A percentile compares a stretch with the other conserved stretches of the same genome.
Conservation (phyloP, 1,140 invertebrate species). For the Cydia pomonella region DNA sequence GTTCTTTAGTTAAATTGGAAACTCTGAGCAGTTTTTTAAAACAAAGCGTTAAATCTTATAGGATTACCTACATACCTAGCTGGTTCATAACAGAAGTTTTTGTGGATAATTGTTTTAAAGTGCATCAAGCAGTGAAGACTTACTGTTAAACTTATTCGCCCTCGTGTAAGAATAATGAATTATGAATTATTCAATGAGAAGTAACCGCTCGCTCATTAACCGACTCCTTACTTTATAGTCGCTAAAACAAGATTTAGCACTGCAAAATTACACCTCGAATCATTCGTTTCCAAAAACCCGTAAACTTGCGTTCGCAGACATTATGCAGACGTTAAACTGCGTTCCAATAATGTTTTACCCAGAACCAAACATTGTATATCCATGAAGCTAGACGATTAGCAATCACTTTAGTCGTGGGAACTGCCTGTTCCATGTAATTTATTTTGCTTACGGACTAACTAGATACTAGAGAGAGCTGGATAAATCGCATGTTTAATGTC, state of each 20-base stretch:
- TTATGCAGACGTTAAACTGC: conserved; percentile 30
- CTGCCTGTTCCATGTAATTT: background rate
- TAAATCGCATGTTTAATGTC: background rate
- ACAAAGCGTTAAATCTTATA: too few relatives aligned
- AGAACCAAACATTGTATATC: conserved; percentile 9
- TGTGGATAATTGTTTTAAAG: too few relatives aligned
- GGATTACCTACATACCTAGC: too few relatives aligned
- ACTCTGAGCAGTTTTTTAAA: too few relatives aligned
- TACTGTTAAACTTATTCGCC: too few relatives aligned
- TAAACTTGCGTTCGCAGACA: conserved; percentile 15
- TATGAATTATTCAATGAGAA: background rate
- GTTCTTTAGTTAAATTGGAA: too few relatives aligned
- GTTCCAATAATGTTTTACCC: conserved; percentile 22
- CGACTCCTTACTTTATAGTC: conserved; percentile 15
- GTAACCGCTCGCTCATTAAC: background rate
- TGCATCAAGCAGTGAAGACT: too few relatives aligned
- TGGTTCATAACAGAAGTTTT: too few relatives aligned
- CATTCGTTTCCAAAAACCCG: conserved; percentile 18
- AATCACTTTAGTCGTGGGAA: background rate
- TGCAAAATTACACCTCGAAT: conserved; percentile 28
- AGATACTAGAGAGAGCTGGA: background rate
- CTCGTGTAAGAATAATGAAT: too few relatives aligned
- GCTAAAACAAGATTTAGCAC: conserved; percentile 28
- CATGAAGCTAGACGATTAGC: conserved; percentile 5
- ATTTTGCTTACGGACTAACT: background rate